Evolutionary conservation across 2,797 vertebrate genomes (phyloP).

Genomic region (Cuculus canorus): DNA sequence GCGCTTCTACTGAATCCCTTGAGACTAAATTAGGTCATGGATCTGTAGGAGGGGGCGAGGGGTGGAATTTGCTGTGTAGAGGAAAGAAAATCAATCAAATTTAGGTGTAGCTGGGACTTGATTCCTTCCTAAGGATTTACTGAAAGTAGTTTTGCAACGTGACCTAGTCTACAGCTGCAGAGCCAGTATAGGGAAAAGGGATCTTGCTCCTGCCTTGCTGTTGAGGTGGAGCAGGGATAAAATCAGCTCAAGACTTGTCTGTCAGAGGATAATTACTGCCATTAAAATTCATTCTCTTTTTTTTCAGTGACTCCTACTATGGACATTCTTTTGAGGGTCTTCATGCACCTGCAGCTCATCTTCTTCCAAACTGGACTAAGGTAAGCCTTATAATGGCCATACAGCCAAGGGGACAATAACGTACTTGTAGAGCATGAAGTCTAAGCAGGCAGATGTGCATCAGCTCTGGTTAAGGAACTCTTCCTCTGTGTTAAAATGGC

Average conservation of each 20-base stretch:
- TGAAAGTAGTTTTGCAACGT: background rate
- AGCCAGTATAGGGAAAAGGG: background rate
- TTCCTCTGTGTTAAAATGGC: background rate
- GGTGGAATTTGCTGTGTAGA: slow-evolving; percentile 21
- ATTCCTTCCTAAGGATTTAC: slow-evolving; percentile 8
- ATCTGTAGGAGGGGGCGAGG: background rate
- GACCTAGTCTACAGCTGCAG: background rate
- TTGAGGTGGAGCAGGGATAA: background rate
- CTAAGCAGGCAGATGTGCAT: background rate
- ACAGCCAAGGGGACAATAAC: background rate
- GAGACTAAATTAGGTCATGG: slow-evolving; percentile 63
- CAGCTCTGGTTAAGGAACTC: background rate
- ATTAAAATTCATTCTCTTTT: background rate
- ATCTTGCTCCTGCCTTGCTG: background rate
- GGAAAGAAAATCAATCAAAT: background rate
- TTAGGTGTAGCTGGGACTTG: background rate
- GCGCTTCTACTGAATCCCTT: background rate
- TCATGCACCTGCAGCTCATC: background rate
- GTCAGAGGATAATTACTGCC: background rate
- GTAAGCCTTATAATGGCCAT: background rate
- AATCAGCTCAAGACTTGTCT: background rate
- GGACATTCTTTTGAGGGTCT: background rate
- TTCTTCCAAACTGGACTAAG: background rate
- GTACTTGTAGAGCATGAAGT: background rate
- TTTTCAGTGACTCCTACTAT: background rate